Percentiles rank a stretch among this genome's conserved stretches.
Evolutionary conservation across 2,888 invertebrate genomes (phyloP).

Genomic region (Scotopteryx bipunctaria): DNA sequence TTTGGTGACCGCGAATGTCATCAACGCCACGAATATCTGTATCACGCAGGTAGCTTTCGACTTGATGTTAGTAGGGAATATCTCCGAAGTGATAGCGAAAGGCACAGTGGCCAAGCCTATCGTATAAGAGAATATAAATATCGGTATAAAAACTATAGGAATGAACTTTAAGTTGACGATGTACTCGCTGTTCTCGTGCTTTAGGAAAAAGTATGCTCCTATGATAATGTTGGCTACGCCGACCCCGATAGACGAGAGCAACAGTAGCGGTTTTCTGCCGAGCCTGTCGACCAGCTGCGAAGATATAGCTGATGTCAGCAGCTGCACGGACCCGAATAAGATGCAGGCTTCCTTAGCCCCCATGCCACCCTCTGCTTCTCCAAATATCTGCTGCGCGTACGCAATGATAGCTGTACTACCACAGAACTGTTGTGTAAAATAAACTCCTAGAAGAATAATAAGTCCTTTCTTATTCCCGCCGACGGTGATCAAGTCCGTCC

Average conservation of each 20-base stretch:
- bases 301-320: constrained; percentile 81
- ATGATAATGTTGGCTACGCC: constrained; percentile 79
- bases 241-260: constrained; percentile 83
- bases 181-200: constrained; percentile 71
- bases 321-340: constrained; percentile 78
- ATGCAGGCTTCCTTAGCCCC: constrained; percentile 79
- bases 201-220: constrained; percentile 82
- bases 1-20: constrained; percentile 84
- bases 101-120: constrained; percentile 86
- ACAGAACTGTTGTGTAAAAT: constrained; percentile 85
- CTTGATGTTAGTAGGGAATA: constrained; percentile 85
- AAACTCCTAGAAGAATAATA: constrained; percentile 83
- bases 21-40: constrained; percentile 83
- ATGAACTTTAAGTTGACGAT: constrained; percentile 78
- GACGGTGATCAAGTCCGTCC: constrained; percentile 73
- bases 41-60: constrained; percentile 86
- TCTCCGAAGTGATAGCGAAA: constrained; percentile 85
- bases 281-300: constrained; percentile 84
- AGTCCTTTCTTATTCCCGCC: constrained; percentile 82
- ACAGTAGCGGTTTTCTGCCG: constrained; percentile 84
- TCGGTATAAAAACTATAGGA: constrained; percentile 83
- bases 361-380: constrained; percentile 74
- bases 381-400: constrained; percentile 85
- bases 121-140: constrained; percentile 85
- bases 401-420: constrained; percentile 84